phyloP scores from a whole-genome alignment of 2,113 vertebrate genomes.

The Zosterops lateralis region DNA sequence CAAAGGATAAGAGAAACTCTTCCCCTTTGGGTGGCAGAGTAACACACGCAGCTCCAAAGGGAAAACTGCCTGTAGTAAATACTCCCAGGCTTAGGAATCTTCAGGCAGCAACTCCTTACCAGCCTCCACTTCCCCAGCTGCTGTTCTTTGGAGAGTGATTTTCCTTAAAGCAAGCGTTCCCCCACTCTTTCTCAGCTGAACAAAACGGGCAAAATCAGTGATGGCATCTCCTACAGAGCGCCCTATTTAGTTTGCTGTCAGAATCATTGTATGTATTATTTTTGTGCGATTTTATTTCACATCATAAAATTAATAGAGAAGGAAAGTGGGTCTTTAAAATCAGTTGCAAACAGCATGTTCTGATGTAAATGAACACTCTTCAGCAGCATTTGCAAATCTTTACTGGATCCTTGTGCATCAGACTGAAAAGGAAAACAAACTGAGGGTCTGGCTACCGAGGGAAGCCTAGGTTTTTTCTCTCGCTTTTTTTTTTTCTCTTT shows the following conservation, averaged over 20 bases:
- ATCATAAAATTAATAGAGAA: slow-evolving; percentile 12
- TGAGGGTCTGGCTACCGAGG: background rate
- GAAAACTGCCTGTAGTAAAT: background rate
- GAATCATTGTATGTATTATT: background rate
- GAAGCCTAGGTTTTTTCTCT: background rate
- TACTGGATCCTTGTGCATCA: background rate
- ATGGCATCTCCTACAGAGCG: background rate
- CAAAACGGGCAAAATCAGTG: background rate
- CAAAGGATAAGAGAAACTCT: background rate
- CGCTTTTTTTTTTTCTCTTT: background rate
- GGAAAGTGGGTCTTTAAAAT: background rate
- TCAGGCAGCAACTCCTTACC: background rate
- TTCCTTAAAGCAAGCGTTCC: background rate
- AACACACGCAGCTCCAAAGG: background rate
- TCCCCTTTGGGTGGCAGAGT: background rate
- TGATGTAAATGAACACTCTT: slow-evolving; percentile 5
- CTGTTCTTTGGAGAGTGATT: background rate
- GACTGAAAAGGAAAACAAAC: slow-evolving; percentile 21
- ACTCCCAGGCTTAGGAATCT: background rate
- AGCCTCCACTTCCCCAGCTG: background rate
- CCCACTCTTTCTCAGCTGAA: background rate
- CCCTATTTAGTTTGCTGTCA: background rate
- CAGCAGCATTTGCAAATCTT: slow-evolving; percentile 7
- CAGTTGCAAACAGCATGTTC: background rate
- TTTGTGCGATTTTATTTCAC: slow-evolving; percentile 9